Conservation (phyloP, 1,140 invertebrate genomes). For the Trichogramma pretiosum region DNA sequence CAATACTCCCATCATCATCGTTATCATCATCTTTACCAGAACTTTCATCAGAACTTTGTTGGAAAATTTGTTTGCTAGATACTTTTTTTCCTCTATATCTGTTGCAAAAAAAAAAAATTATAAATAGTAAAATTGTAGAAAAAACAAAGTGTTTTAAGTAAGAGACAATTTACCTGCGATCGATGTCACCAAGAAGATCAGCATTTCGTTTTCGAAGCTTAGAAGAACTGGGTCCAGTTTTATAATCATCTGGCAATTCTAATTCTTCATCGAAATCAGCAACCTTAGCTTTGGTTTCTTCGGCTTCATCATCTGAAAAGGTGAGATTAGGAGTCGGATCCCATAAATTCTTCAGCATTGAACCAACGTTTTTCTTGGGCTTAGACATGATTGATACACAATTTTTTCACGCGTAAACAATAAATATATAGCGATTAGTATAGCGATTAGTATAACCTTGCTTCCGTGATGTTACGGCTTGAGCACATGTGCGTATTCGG, state of each 20-base stretch:
- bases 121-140: neutral
- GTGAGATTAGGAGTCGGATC: neutral
- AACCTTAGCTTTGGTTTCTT: constrained; percentile 43
- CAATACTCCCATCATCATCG: constrained; percentile 1
- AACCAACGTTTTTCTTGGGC: constrained; percentile 41
- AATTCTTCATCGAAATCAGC: constrained; percentile 29
- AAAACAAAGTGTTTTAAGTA: neutral
- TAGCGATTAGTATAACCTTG: too few species aligned
- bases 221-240: constrained; percentile 37
- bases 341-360: constrained; percentile 38
- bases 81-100: constrained; percentile 65
- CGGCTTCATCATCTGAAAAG: constrained; percentile 45
- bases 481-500: too few species aligned
- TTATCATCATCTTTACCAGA: constrained; percentile 11
- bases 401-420: constrained; percentile 34
- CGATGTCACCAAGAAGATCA: constrained; percentile 56
- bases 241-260: constrained; percentile 25
- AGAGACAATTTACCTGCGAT: constrained; percentile 40
- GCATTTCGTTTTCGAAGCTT: constrained; percentile 57
- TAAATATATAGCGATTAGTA: constrained; percentile 2
- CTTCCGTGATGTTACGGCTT: too few species aligned
- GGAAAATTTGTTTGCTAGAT: constrained; percentile 45
- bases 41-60: constrained; percentile 25
- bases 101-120: constrained; percentile 18
- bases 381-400: constrained; percentile 46